A percentile compares a stretch with the other conserved stretches of the same genome.
Conservation (phyloP, 1,140 invertebrate species). For the Diachasmimorpha longicaudata region DNA sequence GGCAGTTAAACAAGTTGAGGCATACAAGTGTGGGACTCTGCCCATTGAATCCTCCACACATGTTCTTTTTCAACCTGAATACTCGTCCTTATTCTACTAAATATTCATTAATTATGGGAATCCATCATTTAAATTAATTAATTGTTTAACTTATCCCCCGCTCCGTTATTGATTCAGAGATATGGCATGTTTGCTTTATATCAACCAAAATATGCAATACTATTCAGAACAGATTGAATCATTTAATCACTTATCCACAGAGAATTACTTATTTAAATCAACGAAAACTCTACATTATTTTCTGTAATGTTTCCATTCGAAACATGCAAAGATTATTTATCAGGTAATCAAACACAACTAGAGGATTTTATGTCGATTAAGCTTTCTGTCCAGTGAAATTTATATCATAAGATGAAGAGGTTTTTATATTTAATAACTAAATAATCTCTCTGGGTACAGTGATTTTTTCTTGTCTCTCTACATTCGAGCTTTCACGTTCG, state of each 20-base stretch:
- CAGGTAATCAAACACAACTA: no score
- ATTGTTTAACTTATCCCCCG: not conserved
- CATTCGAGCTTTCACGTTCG: not conserved
- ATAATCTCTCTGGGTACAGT: not conserved
- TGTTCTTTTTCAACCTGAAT: not conserved
- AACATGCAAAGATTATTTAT: no score
- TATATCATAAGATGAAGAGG: no score
- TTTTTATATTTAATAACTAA: no score
- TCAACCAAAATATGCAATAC: not conserved
- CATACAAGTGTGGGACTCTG: not conserved
- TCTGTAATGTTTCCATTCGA: no score
- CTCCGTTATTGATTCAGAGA: no score
- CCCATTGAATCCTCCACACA: not conserved
- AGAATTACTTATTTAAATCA: no score
- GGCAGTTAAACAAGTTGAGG: slow-evolving; percentile 12
- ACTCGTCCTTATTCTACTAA: not conserved
- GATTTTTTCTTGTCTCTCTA: not conserved
- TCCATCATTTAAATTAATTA: not conserved
- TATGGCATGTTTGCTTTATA: not conserved
- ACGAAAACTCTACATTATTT: no score
- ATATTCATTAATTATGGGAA: not conserved
- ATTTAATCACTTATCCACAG: not conserved
- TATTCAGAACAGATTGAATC: not conserved
- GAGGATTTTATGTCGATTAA: no score
- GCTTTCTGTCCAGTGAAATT: no score